Base-by-base conservation (phyloP, 2,888 invertebrate genomes). In the Odontocolon sp. region DNA sequence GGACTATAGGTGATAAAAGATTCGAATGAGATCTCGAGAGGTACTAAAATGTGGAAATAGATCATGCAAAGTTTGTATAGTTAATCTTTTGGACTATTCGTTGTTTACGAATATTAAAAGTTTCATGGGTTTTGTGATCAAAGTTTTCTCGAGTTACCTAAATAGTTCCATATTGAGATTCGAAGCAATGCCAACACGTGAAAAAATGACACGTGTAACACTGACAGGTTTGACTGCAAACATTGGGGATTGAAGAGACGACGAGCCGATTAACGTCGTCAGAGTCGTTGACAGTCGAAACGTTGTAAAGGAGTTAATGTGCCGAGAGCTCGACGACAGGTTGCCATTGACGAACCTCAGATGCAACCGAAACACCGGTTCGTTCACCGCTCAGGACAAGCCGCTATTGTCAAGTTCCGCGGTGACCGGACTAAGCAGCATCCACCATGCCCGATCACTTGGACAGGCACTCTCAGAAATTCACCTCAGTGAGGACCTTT, bases 291-390 rank as follows among this genome's bases (percentile, higher is more conserved):
- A 84, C 82, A 83, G 80, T 74, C 75, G 76, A 61, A 81, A 81
- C 80, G 45, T 85, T 85, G 86, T 84, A 73, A 83, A 82, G 81
- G 78, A 86, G 85, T 84, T 84, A 85, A 86, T 87, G 85, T 84
- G 78, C 83, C 85, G 82, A 81, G 82, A 50, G 57, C 80, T 71
- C 77, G 83, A 80, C 87, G 86, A 87, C 86, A 86, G 86, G 82
- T 86, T 82, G 82, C 80, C 85, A 86, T 86, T 87, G 87, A 87
- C 79, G 82, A 82, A 77, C 71, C 66, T 14, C 26, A 8, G 36
- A n/a, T 18, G 54, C 45, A 33, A 14, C 23, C 57, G 36, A 68
- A 80, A 82, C 80, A 87, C 85, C 82, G 81, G 81, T 82, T 81
- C 86, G 83, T 86, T 87, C 85, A 87, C 74, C 68, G 67, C 77